A percentile compares a stretch with the other conserved stretches of the same genome.
phyloP scores from a whole-genome alignment of 2,888 invertebrate species.

The Emmelina monodactyla region DNA sequence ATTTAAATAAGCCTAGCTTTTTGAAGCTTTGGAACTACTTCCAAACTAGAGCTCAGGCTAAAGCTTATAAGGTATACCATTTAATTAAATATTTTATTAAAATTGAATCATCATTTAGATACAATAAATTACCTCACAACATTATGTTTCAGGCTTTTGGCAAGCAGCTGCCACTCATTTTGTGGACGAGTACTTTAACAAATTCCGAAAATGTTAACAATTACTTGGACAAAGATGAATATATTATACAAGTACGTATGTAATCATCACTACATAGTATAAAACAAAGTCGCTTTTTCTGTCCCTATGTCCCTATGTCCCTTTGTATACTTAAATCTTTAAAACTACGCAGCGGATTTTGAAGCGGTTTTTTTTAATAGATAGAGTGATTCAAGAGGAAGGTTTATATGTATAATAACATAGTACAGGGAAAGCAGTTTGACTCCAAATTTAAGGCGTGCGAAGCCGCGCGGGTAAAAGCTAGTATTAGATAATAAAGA shows the following conservation, averaged over 20 bases:
- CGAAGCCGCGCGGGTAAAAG: too few relatives aligned
- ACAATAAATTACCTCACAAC: neutral
- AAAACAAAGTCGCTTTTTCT: too few relatives aligned
- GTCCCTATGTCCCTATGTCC: too few relatives aligned
- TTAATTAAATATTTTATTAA: conserved; percentile 2
- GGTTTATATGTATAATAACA: too few relatives aligned
- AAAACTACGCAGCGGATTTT: too few relatives aligned
- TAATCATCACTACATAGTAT: too few relatives aligned
- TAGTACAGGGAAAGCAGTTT: too few relatives aligned
- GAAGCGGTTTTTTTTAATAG: too few relatives aligned
- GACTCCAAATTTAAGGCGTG: too few relatives aligned
- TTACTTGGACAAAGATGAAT: conserved; percentile 74
- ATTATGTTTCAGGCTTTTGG: conserved; percentile 43
- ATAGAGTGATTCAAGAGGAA: neutral
- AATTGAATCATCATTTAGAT: neutral
- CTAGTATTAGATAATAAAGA: too few relatives aligned
- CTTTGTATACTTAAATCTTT: too few relatives aligned
- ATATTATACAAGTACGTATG: conserved; percentile 75
- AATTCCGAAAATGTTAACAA: conserved; percentile 69
- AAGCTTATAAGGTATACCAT: conserved; percentile 51
- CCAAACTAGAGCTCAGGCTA: conserved; percentile 71
- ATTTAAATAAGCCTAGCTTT: conserved; percentile 64
- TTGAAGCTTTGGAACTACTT: conserved; percentile 78
- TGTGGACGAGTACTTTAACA: conserved; percentile 86
- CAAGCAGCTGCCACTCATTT: conserved; percentile 68